Base-by-base conservation (phyloP, 1,140 invertebrate species). In the Coptotermes formosanus region DNA sequence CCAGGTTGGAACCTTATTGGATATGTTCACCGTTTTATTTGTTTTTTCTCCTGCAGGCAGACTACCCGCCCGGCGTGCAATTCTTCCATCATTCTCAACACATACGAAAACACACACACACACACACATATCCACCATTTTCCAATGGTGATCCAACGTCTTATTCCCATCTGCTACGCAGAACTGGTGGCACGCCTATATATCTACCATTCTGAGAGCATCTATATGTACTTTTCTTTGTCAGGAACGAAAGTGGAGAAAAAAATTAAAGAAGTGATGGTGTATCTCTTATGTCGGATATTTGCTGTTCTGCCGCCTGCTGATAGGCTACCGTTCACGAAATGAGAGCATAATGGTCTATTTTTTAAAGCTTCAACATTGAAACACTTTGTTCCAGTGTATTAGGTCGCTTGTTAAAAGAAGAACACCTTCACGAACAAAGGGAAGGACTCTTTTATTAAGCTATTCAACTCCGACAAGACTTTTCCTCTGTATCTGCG, bases 1-100 rank as follows among this genome's bases (percentile, higher is more conserved):
- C 86, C 86, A 86, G 86, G 86, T 86, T 84, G 45, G 48, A 86
- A 82, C 86, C 86, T 86, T 86, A 86, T 86, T 86, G 86, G 86
- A 86, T 86, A 86, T 86, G 86, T 86, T 86, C 82, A 86, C 83
- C 82, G 81, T 86, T 86, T 86, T 86, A 86, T 86, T 86, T 86
- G 86, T 82, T 84, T 82, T 82, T 84, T 84, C 59, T 45, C 64
- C 64, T 75, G 25, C 64, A 75, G 64, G 64, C 64, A 75, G 64
- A 14, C 64, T 75, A 75, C 64, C 64, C 25, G 64, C 64, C 14
- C 25, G 64, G 64, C 64, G 64, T 75, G 64, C 64, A 75, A 6
- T 75, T 75, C 64, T 75, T 75, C 64, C 25, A 86, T 91, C 90
- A 32, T 91, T 91, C 52, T 86, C 3, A 85, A 75, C 38, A 83